Conservation (phyloP, 1,140 invertebrate genomes). For the Brachionus koreanus region DNA sequence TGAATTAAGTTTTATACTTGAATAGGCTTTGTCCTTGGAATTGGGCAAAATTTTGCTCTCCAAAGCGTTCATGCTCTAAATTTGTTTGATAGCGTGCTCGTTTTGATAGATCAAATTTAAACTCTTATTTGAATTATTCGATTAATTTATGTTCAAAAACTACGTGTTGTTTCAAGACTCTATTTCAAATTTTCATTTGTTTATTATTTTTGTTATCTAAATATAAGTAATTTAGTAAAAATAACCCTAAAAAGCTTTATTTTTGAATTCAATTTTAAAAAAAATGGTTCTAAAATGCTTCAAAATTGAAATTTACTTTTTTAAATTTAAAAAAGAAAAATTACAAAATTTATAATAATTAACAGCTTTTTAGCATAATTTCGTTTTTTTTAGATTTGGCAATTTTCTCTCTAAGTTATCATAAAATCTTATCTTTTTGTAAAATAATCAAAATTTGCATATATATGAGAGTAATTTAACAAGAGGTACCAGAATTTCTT, state of each 20-base stretch:
- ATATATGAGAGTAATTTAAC: neutral
- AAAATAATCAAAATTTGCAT: neutral
- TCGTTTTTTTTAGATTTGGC: neutral
- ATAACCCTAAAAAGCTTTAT: neutral
- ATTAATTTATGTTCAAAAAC: neutral
- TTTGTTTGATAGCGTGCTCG: neutral
- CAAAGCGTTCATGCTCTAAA: neutral
- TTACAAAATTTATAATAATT: slow-evolving; percentile 20
- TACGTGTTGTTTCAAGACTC: neutral
- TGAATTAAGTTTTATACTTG: neutral
- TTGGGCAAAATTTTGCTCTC: neutral
- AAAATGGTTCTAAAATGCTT: neutral
- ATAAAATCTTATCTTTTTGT: neutral
- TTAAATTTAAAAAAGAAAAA: neutral
- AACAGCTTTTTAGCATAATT: slow-evolving; percentile 24
- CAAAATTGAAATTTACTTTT: neutral
- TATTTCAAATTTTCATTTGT: neutral
- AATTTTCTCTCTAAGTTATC: neutral
- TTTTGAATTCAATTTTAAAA: neutral
- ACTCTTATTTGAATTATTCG: neutral
- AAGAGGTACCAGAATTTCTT: neutral
- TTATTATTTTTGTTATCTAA: neutral
- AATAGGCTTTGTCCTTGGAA: neutral
- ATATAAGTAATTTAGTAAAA: neutral
- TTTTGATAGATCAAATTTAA: neutral